Evolutionary conservation across 53 echinoderm and acorn worm species (phyloP), one percentile per base, ranked within the genome.

Genomic region (Paelopatides confundens): DNA sequence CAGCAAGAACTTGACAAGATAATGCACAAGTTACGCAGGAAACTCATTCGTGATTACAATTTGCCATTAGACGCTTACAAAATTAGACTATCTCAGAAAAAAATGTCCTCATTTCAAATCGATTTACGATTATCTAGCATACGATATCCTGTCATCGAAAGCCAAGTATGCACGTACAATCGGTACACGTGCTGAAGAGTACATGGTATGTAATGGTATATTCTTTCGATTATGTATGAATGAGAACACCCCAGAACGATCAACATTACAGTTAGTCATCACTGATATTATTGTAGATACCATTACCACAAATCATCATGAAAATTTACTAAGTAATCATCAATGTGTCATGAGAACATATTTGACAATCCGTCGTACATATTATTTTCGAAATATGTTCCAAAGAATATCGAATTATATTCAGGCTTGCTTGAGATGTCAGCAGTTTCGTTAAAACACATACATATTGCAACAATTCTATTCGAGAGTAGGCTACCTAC

Each of bases 291-390:
- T 69, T 32, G 86, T 35, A 30, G 69, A 86, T 24, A 71, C 26
- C 3, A 43, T 70, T 5, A 70, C 74, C 29, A 76, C 71, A 24
- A 4, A 35, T 26, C 21, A 64, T 50, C 84, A 84, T 35, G 74
- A 71, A 3, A 40, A 38, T 74, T 27, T 74, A 21, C 74, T 74
- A 4, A 74, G 74, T 27, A 85, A 65, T 28, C 85, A 65, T 10
- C 85, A 85, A 46, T 65, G 85, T 8, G 54, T 66, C 28, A 35
- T 65, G 66, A 31, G 66, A 36, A 85, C 85, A 39, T 85, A 85
- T 47, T 5, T 76, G 24, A 76, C 47, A 4, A 47, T 76, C 40
- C 24, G 76, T 21, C 47, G 48, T 0, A 43, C 7, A 43, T 76
- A 39, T 26, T 76, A 39, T 43, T 39, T 74, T 37, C 74, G n/a